Evolutionary conservation across 1,140 invertebrate genomes (phyloP).

Genomic region (Triops cancriformis): DNA sequence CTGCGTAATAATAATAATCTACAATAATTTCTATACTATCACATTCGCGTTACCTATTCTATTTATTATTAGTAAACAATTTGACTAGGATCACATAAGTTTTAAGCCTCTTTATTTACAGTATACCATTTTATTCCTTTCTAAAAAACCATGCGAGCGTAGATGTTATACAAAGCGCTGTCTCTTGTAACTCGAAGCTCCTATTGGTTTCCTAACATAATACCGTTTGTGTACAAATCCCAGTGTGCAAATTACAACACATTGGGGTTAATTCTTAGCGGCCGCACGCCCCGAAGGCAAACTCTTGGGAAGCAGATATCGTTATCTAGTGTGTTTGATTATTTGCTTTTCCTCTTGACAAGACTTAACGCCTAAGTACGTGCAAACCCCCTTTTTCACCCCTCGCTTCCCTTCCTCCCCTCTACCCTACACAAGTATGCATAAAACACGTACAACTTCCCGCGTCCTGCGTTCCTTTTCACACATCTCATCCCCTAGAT

Average conservation of each 20-base stretch:
- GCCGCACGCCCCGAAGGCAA: not conserved
- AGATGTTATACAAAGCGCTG: too few relatives aligned
- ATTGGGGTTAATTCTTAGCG: not conserved
- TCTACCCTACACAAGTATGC: not conserved
- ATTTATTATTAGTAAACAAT: too few relatives aligned
- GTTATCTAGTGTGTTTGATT: not conserved
- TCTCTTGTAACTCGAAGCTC: too few relatives aligned
- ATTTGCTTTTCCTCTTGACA: slow-evolving; percentile 1
- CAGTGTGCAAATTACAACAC: not conserved
- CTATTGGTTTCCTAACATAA: too few relatives aligned
- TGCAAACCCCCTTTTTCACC: not conserved
- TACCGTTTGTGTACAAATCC: not conserved
- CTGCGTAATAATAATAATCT: too few relatives aligned
- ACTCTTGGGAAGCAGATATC: not conserved
- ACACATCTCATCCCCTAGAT: not conserved
- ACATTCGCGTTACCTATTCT: too few relatives aligned
- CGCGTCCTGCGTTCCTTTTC: not conserved
- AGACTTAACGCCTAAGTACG: slow-evolving; percentile 1
- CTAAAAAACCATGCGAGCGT: too few relatives aligned
- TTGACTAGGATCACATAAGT: too few relatives aligned
- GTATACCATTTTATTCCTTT: too few relatives aligned
- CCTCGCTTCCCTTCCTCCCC: not conserved
- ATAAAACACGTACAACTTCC: not conserved
- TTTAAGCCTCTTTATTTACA: too few relatives aligned
- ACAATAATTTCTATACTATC: too few relatives aligned